Base-by-base conservation (phyloP, 2,797 vertebrate species). In the Chrysocyon brachyurus region DNA sequence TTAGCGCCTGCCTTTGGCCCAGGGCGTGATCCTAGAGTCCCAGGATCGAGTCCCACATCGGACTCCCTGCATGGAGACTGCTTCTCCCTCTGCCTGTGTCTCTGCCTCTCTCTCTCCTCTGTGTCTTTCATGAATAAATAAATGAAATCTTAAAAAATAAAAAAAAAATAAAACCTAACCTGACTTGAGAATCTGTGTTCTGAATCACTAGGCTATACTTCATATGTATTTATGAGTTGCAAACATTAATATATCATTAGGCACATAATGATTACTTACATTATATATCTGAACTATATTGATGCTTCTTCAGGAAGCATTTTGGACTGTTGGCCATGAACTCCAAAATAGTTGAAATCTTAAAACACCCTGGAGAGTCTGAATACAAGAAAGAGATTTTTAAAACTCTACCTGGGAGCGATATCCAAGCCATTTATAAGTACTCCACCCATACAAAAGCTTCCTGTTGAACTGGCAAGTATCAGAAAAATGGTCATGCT, bases 371-470 rank as follows among this genome's bases (percentile, higher is more conserved):
- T 63, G 1, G 26, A 21, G 54, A 54, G 56, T 54, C 70, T 61
- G 26, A 36, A 22, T 49, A 6, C 68, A 68, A 28, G 16, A 57
- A 59, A 73, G 57, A 22, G 52, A 57, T 7, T 66, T 68, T 56
- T 40, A 22, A 57, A 28, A 57, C 6, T 87, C 4, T 95, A 97
- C 97, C 97, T 98, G 83, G 97, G 96, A 64, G 97, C 97, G 0
- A 97, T 96, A n/a, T 98, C 97, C 83, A 97, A 26, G 63, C 16
- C 7, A 49, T 97, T 98, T 33, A 97, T 40, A 0, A 59, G 0
- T 3, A 11, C 0, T 63, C 94, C 96, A 0, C 0, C 21, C 1
- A 54, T 0, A 22, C 2, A n/a, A 31, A 97, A 89, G 52, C 36
- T 78, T 4, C 0, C 0, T 0, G 91, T 86, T 3, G 94, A 75